Conservation (phyloP, 2,888 invertebrate genomes). For the Nephrotoma appendiculata region DNA sequence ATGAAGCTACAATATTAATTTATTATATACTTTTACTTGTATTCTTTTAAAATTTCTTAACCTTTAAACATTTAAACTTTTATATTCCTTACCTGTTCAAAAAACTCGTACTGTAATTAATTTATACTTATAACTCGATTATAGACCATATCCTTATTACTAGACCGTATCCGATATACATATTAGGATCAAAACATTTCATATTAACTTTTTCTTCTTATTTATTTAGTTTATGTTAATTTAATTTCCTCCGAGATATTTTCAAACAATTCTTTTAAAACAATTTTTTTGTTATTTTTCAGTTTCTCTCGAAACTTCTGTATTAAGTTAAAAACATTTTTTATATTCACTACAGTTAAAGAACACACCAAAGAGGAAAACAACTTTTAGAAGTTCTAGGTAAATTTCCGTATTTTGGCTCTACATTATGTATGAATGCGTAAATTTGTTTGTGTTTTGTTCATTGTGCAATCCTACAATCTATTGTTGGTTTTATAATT, state of each 20-base stretch:
- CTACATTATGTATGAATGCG: not conserved
- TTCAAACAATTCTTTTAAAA: not conserved
- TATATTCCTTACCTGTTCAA: not conserved
- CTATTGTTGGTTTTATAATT: not conserved
- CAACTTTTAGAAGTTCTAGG: not conserved
- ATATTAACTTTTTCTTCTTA: not conserved
- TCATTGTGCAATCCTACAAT: not conserved
- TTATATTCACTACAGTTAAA: not conserved
- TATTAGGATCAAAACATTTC: not conserved
- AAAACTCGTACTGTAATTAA: not conserved
- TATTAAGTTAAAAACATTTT: not conserved
- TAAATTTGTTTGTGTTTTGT: not conserved
- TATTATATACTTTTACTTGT: not conserved
- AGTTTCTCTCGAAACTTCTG: not conserved
- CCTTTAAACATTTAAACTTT: not conserved
- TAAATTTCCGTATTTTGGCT: not conserved
- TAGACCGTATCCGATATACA: not conserved
- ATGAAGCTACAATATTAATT: too few relatives aligned
- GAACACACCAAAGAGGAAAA: not conserved
- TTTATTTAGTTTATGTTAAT: not conserved
- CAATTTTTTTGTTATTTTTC: not conserved
- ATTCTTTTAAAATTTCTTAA: not conserved
- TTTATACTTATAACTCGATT: not conserved
- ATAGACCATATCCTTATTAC: not conserved
- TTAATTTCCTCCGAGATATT: not conserved